Evolutionary conservation across 2,888 invertebrate species (phyloP).

Genomic region (Brachyptera putata): DNA sequence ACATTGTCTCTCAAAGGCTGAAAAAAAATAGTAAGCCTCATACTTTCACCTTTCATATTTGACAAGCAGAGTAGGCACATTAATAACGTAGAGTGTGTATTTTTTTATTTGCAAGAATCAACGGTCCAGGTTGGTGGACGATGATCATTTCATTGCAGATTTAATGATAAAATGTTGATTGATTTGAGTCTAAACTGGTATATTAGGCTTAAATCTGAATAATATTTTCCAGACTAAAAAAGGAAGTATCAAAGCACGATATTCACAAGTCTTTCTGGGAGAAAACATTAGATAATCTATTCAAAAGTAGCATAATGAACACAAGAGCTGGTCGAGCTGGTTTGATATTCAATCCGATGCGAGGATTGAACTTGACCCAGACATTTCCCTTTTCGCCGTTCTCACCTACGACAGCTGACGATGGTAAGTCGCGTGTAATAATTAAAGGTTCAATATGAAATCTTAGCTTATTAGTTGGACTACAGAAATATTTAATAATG

Average conservation of each 20-base stretch:
- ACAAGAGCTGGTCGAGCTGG: conserved; percentile 46
- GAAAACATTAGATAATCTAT: conserved; percentile 36
- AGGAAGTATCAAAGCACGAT: background rate
- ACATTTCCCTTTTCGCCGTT: conserved; percentile 45
- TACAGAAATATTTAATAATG: too few species aligned
- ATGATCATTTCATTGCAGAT: background rate
- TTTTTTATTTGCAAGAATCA: too few species aligned
- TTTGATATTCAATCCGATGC: conserved; percentile 46
- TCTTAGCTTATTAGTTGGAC: too few species aligned
- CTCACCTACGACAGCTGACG: conserved; percentile 35
- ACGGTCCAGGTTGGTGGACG: too few species aligned
- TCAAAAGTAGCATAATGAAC: conserved; percentile 41
- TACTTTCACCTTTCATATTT: too few species aligned
- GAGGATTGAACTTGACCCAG: conserved; percentile 43
- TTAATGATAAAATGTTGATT: background rate
- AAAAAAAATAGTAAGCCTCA: too few species aligned
- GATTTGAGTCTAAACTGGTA: background rate
- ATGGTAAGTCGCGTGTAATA: conserved; percentile 22
- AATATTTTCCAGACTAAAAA: background rate
- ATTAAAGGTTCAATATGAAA: too few species aligned
- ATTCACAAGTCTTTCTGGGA: conserved; percentile 35
- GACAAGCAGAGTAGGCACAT: too few species aligned
- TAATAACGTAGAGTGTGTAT: too few species aligned
- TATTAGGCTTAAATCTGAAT: too few species aligned
- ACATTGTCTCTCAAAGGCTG: too few species aligned